A percentile compares a stretch with the other conserved stretches of the same genome.
These are phyloP conservation scores for Machimus rusticus DNA, from an alignment of 2,888 invertebrate genomes.

Conservation along the genomic window DNA sequence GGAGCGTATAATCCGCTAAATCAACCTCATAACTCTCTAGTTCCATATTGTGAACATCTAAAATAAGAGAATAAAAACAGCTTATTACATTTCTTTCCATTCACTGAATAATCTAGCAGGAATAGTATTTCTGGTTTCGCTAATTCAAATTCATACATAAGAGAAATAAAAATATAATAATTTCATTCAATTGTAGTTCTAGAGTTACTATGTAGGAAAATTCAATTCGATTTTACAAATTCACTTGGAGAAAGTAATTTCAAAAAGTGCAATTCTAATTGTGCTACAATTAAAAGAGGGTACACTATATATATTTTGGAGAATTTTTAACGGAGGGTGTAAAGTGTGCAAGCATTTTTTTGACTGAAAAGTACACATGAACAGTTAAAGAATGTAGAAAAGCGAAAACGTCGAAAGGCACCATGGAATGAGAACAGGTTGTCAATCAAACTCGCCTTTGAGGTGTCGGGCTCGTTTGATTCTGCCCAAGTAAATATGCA, in stretches of 20 bases:
- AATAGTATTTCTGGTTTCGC: no score
- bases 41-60: conserved; percentile 49
- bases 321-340: not conserved
- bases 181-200: no score
- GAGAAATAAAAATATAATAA: no score
- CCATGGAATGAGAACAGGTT: conserved; percentile 8
- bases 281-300: no score
- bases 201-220: no score
- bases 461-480: conserved; percentile 36
- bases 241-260: no score
- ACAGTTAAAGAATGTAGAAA: not conserved
- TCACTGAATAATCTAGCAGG: no score
- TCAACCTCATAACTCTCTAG: conserved; percentile 49
- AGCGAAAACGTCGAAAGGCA: not conserved
- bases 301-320: not conserved
- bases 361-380: not conserved
- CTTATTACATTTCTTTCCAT: not conserved
- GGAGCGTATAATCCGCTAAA: conserved; percentile 50
- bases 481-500: conserved; percentile 20
- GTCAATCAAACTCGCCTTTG: conserved; percentile 19
- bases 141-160: no score
- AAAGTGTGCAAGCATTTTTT: not conserved
- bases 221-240: no score
- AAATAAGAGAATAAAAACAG: not conserved
- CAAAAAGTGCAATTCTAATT: no score